Percentiles rank a stretch among this genome's conserved stretches.
Evolutionary conservation across 2,797 vertebrate genomes (phyloP).

Genomic region (Chrosomus eos): DNA sequence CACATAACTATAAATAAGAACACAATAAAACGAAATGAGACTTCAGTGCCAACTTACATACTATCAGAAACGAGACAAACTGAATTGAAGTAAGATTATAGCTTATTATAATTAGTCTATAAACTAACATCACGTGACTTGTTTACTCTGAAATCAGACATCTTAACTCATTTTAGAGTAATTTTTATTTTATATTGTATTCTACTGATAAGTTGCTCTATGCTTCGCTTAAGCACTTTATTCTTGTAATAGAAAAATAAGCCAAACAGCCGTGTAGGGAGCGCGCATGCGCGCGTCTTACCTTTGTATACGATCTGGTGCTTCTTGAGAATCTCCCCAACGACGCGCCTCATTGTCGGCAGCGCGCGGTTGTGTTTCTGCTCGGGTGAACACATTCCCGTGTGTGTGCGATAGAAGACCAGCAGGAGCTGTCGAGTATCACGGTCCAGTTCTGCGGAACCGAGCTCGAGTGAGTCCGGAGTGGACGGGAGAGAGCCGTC

Average conservation of each 20-base stretch:
- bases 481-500: constrained; percentile 74
- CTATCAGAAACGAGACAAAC: not conserved
- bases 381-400: constrained; percentile 44
- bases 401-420: constrained; percentile 66
- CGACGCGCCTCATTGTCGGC: constrained; percentile 79
- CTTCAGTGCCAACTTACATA: no score
- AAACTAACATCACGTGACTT: not conserved
- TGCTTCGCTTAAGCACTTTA: no score
- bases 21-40: fast-evolving
- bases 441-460: constrained; percentile 65
- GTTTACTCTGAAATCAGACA: no score
- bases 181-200: no score
- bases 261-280: not conserved
- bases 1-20: no score
- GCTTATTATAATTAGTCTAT: not conserved
- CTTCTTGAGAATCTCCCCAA: constrained; percentile 76
- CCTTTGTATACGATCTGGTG: constrained; percentile 86
- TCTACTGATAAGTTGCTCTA: no score
- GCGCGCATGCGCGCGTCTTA: constrained; percentile 61
- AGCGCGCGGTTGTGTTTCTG: constrained; percentile 64
- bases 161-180: no score
- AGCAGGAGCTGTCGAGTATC: constrained; percentile 80
- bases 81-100: no score
- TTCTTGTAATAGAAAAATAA: no score
- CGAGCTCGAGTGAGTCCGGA: constrained; percentile 61